A percentile compares a stretch with the other conserved stretches of the same genome.
phyloP scores from a whole-genome alignment of 2,797 vertebrate genomes.

The Pelobates cultripes region DNA sequence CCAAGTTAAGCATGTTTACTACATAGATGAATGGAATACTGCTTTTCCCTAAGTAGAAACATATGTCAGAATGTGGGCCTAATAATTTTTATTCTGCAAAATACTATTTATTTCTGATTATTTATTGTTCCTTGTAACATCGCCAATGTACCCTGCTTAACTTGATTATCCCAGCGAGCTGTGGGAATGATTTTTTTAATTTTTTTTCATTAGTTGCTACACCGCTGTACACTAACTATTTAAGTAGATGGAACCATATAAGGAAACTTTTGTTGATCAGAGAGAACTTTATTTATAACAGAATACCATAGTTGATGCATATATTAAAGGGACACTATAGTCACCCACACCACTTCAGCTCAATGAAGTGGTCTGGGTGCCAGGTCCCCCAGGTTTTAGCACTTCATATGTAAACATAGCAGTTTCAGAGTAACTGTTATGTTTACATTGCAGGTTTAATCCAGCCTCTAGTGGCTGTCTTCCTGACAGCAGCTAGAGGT shows the following conservation, averaged over 20 bases:
- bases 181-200: not conserved
- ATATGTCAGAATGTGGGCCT: conserved; percentile 1
- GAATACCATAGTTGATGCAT: too few relatives aligned
- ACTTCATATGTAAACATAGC: too few relatives aligned
- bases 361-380: too few relatives aligned
- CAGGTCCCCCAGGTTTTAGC: too few relatives aligned
- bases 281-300: not conserved
- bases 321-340: too few relatives aligned
- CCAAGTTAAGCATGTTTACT: not conserved
- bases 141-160: not conserved
- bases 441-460: too few relatives aligned
- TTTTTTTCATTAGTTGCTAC: not conserved
- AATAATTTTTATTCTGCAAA: not conserved
- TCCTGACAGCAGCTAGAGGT: too few relatives aligned
- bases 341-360: too few relatives aligned
- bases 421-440: too few relatives aligned
- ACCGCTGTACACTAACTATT: not conserved
- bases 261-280: conserved; percentile 9
- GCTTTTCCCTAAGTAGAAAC: conserved; percentile 5
- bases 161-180: conserved; percentile 15
- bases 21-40: not conserved
- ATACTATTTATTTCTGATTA: not conserved
- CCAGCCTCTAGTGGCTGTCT: too few relatives aligned
- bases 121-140: conserved; percentile 10
- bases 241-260: conserved; percentile 18